phyloP scores from a whole-genome alignment of 2,888 invertebrate genomes.

The Capitulum mitella region DNA sequence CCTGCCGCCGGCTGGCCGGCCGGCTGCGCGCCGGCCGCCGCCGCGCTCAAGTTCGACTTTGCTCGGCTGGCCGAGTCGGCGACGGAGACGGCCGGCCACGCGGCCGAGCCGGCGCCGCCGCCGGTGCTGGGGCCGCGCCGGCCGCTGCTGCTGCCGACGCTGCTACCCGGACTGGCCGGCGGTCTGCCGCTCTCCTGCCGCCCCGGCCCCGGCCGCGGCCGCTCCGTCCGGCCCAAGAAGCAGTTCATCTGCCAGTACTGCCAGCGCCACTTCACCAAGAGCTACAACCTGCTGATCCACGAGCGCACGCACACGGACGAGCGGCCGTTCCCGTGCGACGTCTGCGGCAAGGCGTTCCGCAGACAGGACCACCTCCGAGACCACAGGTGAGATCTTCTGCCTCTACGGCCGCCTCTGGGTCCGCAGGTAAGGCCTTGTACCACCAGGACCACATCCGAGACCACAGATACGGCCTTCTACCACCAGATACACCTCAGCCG shows the following conservation, averaged over 20 bases:
- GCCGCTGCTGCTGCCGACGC: slow-evolving; percentile 20
- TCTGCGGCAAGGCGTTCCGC: too few species aligned
- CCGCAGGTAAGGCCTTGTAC: too few species aligned
- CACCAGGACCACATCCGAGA: too few species aligned
- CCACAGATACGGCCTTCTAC: too few species aligned
- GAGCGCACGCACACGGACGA: too few species aligned
- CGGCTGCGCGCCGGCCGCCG: slow-evolving; percentile 31
- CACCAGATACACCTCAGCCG: too few species aligned
- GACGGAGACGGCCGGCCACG: neutral
- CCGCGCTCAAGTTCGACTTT: slow-evolving; percentile 40
- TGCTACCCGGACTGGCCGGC: slow-evolving; percentile 71
- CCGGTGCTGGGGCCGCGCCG: too few species aligned
- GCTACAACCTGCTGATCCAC: slow-evolving; percentile 87
- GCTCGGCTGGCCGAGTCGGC: slow-evolving; percentile 10
- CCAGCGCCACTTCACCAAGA: slow-evolving; percentile 96
- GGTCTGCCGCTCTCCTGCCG: slow-evolving; percentile 76
- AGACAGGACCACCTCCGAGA: slow-evolving; percentile 91
- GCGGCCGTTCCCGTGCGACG: too few species aligned
- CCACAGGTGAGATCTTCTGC: slow-evolving; percentile 60
- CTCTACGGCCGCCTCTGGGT: too few species aligned
- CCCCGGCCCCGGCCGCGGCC: slow-evolving; percentile 47
- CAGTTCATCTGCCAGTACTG: slow-evolving; percentile 99
- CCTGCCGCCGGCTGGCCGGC: slow-evolving; percentile 25
- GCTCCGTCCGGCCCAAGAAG: slow-evolving; percentile 83
- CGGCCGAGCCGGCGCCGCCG: too few species aligned